A percentile compares a stretch with the other conserved stretches of the same genome.
Conservation (phyloP, 2,113 vertebrate genomes). For the Romanogobio albipinnatus region DNA sequence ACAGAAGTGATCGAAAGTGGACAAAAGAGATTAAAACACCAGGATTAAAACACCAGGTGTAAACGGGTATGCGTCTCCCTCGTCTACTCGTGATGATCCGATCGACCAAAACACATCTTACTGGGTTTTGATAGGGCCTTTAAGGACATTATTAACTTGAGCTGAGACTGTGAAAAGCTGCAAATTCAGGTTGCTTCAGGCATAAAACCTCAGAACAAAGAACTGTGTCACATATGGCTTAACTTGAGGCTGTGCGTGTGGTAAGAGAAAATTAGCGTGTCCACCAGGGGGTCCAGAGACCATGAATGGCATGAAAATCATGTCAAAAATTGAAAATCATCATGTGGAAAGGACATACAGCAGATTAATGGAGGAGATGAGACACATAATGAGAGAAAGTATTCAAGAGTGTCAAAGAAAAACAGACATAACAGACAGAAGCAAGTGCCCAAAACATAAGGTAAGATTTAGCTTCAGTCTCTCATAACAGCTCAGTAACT, state of each 20-base stretch:
- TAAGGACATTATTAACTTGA: neutral
- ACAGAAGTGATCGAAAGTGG: too few species aligned
- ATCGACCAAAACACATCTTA: too few species aligned
- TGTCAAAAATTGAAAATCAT: neutral
- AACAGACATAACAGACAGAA: slow-evolving; percentile 21
- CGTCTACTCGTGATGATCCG: too few species aligned
- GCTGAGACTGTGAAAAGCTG: neutral
- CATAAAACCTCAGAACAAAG: neutral
- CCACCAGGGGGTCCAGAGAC: slow-evolving; percentile 22
- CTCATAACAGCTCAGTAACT: neutral
- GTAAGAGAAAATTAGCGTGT: slow-evolving; percentile 14
- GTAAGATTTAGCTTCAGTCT: slow-evolving; percentile 11
- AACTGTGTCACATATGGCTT: slow-evolving; percentile 54
- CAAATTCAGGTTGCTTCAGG: neutral
- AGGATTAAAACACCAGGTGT: too few species aligned
- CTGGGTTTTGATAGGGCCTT: too few species aligned
- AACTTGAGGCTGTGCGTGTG: slow-evolving; percentile 57
- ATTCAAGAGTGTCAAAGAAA: slow-evolving; percentile 31
- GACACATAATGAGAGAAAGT: slow-evolving; percentile 53
- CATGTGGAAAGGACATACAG: neutral
- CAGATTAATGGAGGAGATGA: slow-evolving; percentile 58
- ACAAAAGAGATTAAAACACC: too few species aligned
- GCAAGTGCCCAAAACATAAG: slow-evolving; percentile 7
- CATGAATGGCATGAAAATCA: neutral
- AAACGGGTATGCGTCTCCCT: too few species aligned